Base-by-base conservation (phyloP, 2,113 vertebrate species). In the Gobio gobio region DNA sequence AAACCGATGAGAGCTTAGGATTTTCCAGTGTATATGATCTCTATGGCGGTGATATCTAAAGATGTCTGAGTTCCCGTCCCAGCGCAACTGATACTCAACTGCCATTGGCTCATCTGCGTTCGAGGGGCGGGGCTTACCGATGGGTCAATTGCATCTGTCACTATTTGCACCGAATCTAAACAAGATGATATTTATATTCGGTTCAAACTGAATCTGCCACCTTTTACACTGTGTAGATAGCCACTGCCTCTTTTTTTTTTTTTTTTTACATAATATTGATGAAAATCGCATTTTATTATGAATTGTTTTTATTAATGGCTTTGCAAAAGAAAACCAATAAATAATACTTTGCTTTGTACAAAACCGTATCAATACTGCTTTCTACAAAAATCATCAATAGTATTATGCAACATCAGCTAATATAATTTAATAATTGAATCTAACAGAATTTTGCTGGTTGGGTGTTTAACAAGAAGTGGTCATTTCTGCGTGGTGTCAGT, bases 301-400 rank as follows among this genome's bases (percentile, higher is more conserved):
- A 79, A 47, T 10, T 8, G 0, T 63, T 24, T 26, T 85, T 61
- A 72, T 78, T 85, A 49, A 81, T 43, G 43, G 20, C 56, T 84
- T 43, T 54, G 43, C 33, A 66, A 16, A 49, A 51, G 0, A 12
- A 83, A 64, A 75, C 43, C 58, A 87, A 83, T 82, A 54, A 79
- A 85, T 8, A 45, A 2, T 58, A 4, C 0, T 83, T 40, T 83
- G 14, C 51, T 29, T 68, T 66, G 20, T 80, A 26, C 64, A 56
- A 78, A 83, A 64, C 26, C 3, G 29, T 36, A 14, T 85, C 26
- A 85, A 51, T 59, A 74, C 0, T 49, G n/a, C 29, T 85, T 43
- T 78, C 7, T 51, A 16, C 14, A 49, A 7, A 20, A 22, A 82
- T 54, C 33, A 43, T 1, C 20, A 22, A 40, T 8, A 3, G 29